Conservation (phyloP, 2,888 invertebrate species). For the Vannuccia rotundouncinata region DNA sequence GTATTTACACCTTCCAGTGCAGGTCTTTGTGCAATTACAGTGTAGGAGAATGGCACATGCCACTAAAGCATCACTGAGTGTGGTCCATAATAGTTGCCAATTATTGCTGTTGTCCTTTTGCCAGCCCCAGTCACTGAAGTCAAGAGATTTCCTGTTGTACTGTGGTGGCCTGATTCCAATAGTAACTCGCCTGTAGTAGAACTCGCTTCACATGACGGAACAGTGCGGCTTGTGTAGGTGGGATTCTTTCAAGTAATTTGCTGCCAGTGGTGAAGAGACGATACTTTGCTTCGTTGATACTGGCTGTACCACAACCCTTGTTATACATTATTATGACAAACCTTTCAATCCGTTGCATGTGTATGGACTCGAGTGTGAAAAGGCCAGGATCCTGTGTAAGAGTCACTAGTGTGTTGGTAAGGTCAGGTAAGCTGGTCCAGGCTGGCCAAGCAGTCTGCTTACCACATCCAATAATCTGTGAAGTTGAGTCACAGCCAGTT, state of each 20-base stretch:
- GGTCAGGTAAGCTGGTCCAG: background rate
- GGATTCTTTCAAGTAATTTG: conserved; percentile 1
- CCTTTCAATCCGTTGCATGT: background rate
- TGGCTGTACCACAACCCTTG: conserved; percentile 19
- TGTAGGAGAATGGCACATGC: conserved; percentile 11
- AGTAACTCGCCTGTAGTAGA: conserved; percentile 4
- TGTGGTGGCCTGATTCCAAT: conserved; percentile 4
- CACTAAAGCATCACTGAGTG: conserved; percentile 17
- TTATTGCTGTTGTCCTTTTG: background rate
- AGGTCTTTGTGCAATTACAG: background rate
- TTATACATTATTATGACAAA: background rate
- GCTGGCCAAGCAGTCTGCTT: background rate
- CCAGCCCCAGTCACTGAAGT: conserved; percentile 26
- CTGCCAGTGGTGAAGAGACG: conserved; percentile 3
- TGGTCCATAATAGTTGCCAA: conserved; percentile 9
- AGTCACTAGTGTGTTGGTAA: background rate
- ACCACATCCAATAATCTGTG: conserved; percentile 15
- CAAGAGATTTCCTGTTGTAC: conserved; percentile 10
- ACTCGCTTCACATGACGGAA: conserved; percentile 17
- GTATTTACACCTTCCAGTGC: background rate
- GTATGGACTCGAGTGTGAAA: conserved; percentile 16
- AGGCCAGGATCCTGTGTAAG: conserved; percentile 7
- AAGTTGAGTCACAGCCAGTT: conserved; percentile 16
- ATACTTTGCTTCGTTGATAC: conserved; percentile 5
- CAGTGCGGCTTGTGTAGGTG: conserved; percentile 9